Base-by-base conservation (phyloP, 2,113 vertebrate genomes). In the Phalacrocorax brasilianus region DNA sequence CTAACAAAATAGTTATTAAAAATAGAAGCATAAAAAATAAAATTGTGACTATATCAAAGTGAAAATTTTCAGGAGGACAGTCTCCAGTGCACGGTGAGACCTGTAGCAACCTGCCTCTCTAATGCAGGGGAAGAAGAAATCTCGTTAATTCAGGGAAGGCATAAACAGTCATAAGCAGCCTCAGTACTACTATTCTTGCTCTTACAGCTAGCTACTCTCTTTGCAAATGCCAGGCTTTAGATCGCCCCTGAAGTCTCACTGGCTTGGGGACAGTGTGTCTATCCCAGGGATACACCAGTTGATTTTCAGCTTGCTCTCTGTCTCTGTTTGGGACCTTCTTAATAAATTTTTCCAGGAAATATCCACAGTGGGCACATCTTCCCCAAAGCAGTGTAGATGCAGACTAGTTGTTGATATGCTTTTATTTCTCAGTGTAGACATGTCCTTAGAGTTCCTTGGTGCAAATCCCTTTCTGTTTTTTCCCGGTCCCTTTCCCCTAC, bases 311-410 rank as follows among this genome's bases (percentile, higher is more conserved):
- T 87, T 84, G 9, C 12, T 49, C 12, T 49, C 18, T 52, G 5
- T 77, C 27, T 73, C 66, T 72, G 2, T 45, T 74, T 76, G 8
- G 20, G 38, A 35, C 7, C 8, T 73, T 73, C 55, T 52, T 40
- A 62, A 80, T n/a, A 77, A 8, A 8, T 50, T 74, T 73, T 77
- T 82, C 14, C 19, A 59, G 32, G 38, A 52, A 4, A 85, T 77
- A 75, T 52, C 11, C 0, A 0, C 6, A 0, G 12, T 40, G 20
- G 14, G 5, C 12, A 66, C 6, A 33, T 14, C 6, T 86, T 24
- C 23, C 42, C 28, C 52, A 68, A 62, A 84, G 56, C 32, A 71
- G 5, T 15, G 4, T 24, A 71, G n/a, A 40, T 80, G 61, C 17
- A 81, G 87, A 85, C 21, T 52, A 30, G 21, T 65, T 49, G 28